These are phyloP conservation scores for Sinodicranocentrus sp. DNA, from an alignment of 2,888 invertebrate genomes.

Conservation along the genomic window DNA sequence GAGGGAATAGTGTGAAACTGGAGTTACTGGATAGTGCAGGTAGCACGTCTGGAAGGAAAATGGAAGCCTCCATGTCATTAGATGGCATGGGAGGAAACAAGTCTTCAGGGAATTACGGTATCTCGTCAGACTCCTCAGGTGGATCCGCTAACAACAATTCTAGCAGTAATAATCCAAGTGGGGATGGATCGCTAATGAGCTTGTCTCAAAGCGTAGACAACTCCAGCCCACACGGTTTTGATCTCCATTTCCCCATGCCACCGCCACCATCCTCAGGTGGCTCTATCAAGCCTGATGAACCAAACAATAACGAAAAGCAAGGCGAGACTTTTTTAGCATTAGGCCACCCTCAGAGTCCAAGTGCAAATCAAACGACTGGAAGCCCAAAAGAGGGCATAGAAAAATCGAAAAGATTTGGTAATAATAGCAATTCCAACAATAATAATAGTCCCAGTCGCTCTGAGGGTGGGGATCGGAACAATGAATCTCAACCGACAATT, in stretches of 20 bases:
- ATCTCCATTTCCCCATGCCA: constrained; percentile 60
- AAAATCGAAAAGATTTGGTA: constrained; percentile 63
- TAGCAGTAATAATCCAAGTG: constrained; percentile 34
- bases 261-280: constrained; percentile 35
- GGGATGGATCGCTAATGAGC: constrained; percentile 16
- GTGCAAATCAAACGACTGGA: constrained; percentile 55
- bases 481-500: background rate
- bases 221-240: constrained; percentile 67
- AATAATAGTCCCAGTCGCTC: constrained; percentile 62
- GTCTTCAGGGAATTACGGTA: constrained; percentile 51
- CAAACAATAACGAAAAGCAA: constrained; percentile 64
- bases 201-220: constrained; percentile 41
- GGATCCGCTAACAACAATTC: constrained; percentile 32
- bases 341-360: constrained; percentile 74
- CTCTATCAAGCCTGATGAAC: constrained; percentile 38
- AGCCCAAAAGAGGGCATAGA: constrained; percentile 53
- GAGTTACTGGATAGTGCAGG: constrained; percentile 50
- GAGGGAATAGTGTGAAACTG: constrained; percentile 27
- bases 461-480: constrained; percentile 70
- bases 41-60: constrained; percentile 53
- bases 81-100: constrained; percentile 45
- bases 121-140: constrained; percentile 13
- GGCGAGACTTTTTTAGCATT: constrained; percentile 72
- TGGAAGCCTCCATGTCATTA: constrained; percentile 62
- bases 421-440: background rate